Evolutionary conservation across 2,113 vertebrate genomes (phyloP).

Genomic region (Nyctibius bracteatus): DNA sequence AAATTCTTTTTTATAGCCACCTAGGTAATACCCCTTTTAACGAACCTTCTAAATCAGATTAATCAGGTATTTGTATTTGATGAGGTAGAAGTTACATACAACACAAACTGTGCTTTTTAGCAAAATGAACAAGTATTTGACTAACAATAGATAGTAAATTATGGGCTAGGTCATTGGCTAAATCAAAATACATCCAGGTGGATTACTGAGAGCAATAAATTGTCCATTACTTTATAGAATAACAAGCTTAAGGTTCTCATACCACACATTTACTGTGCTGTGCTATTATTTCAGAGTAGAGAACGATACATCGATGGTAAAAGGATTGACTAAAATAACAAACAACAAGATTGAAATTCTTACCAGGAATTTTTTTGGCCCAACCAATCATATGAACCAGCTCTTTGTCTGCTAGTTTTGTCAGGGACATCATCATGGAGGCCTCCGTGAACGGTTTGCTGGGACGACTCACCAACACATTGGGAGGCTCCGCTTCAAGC

Average conservation of each 20-base stretch:
- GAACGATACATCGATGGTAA: background rate
- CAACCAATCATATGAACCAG: slow-evolving; percentile 96
- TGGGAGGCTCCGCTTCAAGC: slow-evolving; percentile 90
- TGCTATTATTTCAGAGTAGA: background rate
- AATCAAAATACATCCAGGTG: background rate
- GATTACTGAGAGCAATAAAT: background rate
- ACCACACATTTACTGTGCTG: fast-evolving
- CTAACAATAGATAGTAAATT: background rate
- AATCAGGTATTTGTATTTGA: background rate
- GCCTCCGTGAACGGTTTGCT: slow-evolving; percentile 91
- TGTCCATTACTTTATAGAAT: background rate
- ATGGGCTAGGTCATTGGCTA: background rate
- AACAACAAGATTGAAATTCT: background rate
- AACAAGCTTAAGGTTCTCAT: background rate
- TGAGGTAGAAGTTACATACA: background rate
- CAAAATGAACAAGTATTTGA: background rate
- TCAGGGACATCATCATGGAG: slow-evolving; percentile 98
- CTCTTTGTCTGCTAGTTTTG: slow-evolving; percentile 94
- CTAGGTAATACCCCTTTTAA: background rate
- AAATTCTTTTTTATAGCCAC: background rate
- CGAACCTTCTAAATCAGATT: background rate
- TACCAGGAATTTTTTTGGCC: slow-evolving; percentile 98
- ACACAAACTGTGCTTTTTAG: background rate
- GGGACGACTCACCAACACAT: slow-evolving; percentile 86
- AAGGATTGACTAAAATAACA: background rate